phyloP scores from a whole-genome alignment of 1,140 invertebrate genomes.

The Metaphire vulgaris region DNA sequence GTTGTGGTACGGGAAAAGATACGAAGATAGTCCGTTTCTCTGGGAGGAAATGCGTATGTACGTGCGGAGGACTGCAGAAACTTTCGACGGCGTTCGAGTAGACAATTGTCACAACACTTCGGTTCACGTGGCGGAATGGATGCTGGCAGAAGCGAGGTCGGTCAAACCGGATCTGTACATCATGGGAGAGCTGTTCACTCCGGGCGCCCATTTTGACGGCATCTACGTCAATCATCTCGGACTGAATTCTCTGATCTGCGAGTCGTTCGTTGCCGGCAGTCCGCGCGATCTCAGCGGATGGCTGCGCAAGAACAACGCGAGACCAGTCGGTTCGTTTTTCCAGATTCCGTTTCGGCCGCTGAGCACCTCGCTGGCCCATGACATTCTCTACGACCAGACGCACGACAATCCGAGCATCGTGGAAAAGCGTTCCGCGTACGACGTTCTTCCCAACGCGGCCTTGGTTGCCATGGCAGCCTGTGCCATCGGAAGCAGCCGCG shows the following conservation, averaged over 20 bases:
- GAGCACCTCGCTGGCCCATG: slow-evolving; percentile 77
- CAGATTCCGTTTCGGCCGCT: slow-evolving; percentile 60
- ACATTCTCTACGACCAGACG: slow-evolving; percentile 87
- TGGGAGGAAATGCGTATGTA: slow-evolving; percentile 92
- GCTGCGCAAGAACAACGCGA: slow-evolving; percentile 87
- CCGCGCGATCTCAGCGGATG: not conserved
- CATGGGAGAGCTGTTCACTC: slow-evolving; percentile 94
- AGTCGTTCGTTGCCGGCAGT: not conserved
- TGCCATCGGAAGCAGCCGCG: slow-evolving; percentile 84
- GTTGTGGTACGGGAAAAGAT: slow-evolving; percentile 73
- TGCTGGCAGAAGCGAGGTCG: slow-evolving; percentile 81
- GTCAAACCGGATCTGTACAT: slow-evolving; percentile 89
- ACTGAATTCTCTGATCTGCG: slow-evolving; percentile 86
- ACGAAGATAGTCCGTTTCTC: slow-evolving; percentile 82
- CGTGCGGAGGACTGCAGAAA: slow-evolving; percentile 75
- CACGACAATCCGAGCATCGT: slow-evolving; percentile 89
- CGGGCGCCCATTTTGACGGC: slow-evolving; percentile 87
- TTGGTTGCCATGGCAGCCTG: slow-evolving; percentile 86
- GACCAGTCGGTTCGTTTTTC: slow-evolving; percentile 83
- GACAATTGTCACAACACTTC: slow-evolving; percentile 99
- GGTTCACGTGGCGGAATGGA: slow-evolving; percentile 81
- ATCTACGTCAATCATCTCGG: slow-evolving; percentile 97
- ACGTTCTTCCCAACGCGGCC: slow-evolving; percentile 78
- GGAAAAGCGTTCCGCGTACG: slow-evolving; percentile 72
- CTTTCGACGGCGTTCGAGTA: slow-evolving; percentile 90